Conservation (phyloP, 2,113 vertebrate genomes). For the Seriola rivoliana region DNA sequence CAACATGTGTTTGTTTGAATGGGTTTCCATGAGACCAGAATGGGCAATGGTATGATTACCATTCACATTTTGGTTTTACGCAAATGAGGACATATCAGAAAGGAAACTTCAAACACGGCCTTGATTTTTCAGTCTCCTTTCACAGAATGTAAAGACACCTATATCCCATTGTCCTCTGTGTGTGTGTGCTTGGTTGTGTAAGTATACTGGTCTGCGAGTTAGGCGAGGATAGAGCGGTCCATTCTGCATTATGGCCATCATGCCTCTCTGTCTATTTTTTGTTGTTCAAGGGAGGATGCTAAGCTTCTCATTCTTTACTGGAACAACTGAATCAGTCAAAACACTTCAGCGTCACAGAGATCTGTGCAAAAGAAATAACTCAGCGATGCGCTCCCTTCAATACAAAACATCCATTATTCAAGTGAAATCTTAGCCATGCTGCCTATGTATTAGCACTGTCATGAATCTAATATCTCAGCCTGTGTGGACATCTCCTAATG, state of each 20-base stretch:
- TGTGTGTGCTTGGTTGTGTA: neutral
- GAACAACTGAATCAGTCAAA: constrained; percentile 58
- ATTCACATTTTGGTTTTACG: constrained; percentile 32
- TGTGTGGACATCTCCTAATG: constrained; percentile 70
- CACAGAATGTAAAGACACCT: neutral
- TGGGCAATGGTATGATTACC: constrained; percentile 43
- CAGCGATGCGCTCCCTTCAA: constrained; percentile 19
- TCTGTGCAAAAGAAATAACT: neutral
- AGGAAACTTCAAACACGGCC: neutral
- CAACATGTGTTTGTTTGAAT: constrained; percentile 65
- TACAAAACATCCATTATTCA: constrained; percentile 62
- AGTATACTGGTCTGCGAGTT: neutral
- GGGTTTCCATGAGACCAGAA: constrained; percentile 43
- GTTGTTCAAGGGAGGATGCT: constrained; percentile 17
- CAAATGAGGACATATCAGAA: constrained; percentile 28
- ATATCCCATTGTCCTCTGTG: neutral
- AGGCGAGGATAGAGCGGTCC: constrained; percentile 26
- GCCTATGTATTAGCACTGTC: constrained; percentile 53
- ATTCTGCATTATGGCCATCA: constrained; percentile 16
- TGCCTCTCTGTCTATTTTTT: constrained; percentile 11
- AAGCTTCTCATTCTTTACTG: constrained; percentile 38
- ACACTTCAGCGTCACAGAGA: constrained; percentile 35
- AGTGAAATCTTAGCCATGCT: constrained; percentile 49
- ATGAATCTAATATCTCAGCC: constrained; percentile 60
- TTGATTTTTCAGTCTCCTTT: constrained; percentile 14